Evolutionary conservation across 2,888 invertebrate species (phyloP).

Genomic region (Sussaba pulchella): DNA sequence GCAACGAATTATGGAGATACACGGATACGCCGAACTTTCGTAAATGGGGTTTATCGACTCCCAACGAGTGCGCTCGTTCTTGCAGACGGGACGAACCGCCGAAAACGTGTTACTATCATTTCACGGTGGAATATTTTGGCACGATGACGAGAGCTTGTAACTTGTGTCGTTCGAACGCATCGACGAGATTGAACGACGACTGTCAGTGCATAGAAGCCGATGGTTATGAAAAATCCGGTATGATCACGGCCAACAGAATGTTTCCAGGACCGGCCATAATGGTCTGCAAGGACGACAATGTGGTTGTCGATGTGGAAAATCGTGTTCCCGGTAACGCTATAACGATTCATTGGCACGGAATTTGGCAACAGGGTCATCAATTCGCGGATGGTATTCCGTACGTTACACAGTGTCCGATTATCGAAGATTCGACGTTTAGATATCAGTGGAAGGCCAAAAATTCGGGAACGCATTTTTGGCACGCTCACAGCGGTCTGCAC

Average conservation of each 20-base stretch:
- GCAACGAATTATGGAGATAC: neutral
- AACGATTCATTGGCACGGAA: constrained; percentile 96
- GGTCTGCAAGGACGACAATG: constrained; percentile 94
- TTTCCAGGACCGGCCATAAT: constrained; percentile 94
- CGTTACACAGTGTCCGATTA: constrained; percentile 94
- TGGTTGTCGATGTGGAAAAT: constrained; percentile 94
- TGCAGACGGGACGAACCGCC: constrained; percentile 74
- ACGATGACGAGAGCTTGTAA: constrained; percentile 87
- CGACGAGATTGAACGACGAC: constrained; percentile 92
- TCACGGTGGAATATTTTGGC: constrained; percentile 71
- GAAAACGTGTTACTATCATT: constrained; percentile 75
- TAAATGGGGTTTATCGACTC: constrained; percentile 27
- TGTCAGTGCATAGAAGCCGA: constrained; percentile 95
- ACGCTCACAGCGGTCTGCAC: constrained; percentile 65
- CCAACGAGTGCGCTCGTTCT: constrained; percentile 73
- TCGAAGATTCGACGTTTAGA: constrained; percentile 90
- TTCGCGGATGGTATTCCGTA: constrained; percentile 95
- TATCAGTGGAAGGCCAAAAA: constrained; percentile 62
- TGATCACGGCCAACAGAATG: constrained; percentile 93
- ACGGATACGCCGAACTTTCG: too few relatives aligned
- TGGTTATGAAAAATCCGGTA: constrained; percentile 93
- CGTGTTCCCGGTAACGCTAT: constrained; percentile 94
- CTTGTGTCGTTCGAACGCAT: constrained; percentile 93
- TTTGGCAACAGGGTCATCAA: constrained; percentile 92
- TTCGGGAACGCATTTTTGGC: constrained; percentile 67